phyloP scores from a whole-genome alignment of 2,888 invertebrate genomes.

The Drosophila mayaguana region DNA sequence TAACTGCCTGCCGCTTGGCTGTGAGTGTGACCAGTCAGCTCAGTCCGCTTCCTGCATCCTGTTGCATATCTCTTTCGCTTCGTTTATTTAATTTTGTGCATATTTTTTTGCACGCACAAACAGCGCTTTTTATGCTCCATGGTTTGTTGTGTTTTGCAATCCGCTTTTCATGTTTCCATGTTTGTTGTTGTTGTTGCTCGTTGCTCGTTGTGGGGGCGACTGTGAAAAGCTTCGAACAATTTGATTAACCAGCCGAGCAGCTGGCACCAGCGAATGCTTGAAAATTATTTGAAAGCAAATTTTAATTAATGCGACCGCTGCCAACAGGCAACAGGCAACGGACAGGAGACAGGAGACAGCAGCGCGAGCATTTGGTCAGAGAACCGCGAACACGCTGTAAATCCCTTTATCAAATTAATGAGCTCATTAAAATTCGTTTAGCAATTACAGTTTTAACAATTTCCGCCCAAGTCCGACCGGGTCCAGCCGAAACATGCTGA shows the following conservation, averaged over 20 bases:
- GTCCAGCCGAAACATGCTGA: slow-evolving; percentile 61
- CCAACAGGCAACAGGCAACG: slow-evolving; percentile 18
- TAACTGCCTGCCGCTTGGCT: slow-evolving; percentile 4
- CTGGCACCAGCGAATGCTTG: slow-evolving; percentile 38
- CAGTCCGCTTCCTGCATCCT: slow-evolving; percentile 7
- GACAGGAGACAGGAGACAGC: slow-evolving; percentile 10
- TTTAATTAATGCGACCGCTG: slow-evolving; percentile 70
- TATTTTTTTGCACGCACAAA: slow-evolving; percentile 44
- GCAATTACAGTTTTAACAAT: slow-evolving; percentile 83
- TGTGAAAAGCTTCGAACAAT: slow-evolving; percentile 54
- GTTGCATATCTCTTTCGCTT: slow-evolving; percentile 74
- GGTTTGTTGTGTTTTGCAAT: slow-evolving; percentile 24
- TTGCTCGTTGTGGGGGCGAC: slow-evolving; percentile 9
- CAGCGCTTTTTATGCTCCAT: slow-evolving; percentile 13
- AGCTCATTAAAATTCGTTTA: slow-evolving; percentile 83
- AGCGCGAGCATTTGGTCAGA: slow-evolving; percentile 57
- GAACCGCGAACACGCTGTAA: slow-evolving; percentile 78
- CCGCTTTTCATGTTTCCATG: slow-evolving; percentile 14
- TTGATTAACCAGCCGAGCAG: slow-evolving; percentile 67
- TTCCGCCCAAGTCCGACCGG: slow-evolving; percentile 53
- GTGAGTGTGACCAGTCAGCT: slow-evolving; percentile 21
- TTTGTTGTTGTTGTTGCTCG: background rate
- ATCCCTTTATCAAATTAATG: slow-evolving; percentile 83
- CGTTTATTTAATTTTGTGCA: slow-evolving; percentile 73
- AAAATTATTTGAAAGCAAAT: slow-evolving; percentile 75